These are phyloP conservation scores for Sitta carolinensis DNA, from an alignment of 2,797 vertebrate genomes.

Conservation along the genomic window DNA sequence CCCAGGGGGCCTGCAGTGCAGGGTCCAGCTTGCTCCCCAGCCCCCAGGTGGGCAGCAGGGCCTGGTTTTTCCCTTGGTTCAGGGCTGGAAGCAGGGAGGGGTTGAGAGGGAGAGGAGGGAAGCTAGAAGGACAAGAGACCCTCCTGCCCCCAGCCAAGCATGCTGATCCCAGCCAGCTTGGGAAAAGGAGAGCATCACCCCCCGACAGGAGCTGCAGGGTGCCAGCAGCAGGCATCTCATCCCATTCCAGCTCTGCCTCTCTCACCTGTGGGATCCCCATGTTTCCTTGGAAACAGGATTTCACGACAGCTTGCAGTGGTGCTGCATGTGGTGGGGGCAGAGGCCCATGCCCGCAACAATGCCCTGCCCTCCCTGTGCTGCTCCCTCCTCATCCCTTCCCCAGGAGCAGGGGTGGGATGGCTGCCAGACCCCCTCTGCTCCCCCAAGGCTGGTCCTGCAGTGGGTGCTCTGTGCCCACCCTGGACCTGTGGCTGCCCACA, in stretches of 20 bases:
- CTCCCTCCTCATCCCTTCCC: background rate
- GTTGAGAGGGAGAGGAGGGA: background rate
- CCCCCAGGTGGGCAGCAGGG: background rate
- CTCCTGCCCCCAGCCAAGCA: background rate
- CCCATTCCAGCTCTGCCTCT: background rate
- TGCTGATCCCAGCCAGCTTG: fast-evolving
- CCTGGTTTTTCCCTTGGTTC: background rate
- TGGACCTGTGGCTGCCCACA: fast-evolving
- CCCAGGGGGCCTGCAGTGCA: fast-evolving
- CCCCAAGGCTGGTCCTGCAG: background rate
- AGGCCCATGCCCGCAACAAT: fast-evolving
- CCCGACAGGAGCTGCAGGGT: background rate
- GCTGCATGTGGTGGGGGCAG: background rate
- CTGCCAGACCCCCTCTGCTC: background rate
- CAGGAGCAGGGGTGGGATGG: fast-evolving
- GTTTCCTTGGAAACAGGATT: conserved; percentile 25
- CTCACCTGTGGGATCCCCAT: background rate
- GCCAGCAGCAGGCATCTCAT: background rate
- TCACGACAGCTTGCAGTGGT: background rate
- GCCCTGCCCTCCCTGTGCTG: background rate
- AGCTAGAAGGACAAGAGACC: background rate
- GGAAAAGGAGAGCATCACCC: background rate
- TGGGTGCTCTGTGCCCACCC: background rate
- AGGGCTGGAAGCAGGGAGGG: background rate
- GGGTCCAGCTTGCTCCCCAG: background rate